Evolutionary conservation across 2,888 invertebrate genomes (phyloP).

Genomic region (Lithosia quadra): DNA sequence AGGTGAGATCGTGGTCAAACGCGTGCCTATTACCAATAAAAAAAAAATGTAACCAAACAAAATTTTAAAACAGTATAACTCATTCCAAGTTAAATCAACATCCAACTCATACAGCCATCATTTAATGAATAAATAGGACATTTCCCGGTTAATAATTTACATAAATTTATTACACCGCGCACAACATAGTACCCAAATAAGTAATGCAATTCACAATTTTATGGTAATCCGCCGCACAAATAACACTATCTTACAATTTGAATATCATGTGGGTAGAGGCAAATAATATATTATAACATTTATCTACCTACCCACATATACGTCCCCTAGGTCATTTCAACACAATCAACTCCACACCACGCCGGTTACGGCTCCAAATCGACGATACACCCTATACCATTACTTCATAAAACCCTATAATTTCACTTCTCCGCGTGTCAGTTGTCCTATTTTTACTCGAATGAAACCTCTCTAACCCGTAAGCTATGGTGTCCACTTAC

Average conservation of each 20-base stretch:
- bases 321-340: neutral
- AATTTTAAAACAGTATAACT: neutral
- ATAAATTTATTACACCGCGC: neutral
- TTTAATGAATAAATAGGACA: conserved; percentile 1
- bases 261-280: neutral
- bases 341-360: neutral
- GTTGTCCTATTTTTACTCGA: conserved; percentile 10
- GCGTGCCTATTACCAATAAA: too few species aligned
- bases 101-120: neutral
- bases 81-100: neutral
- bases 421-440: conserved; percentile 7
- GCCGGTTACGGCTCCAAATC: neutral
- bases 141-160: neutral
- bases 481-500: conserved; percentile 31
- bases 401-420: conserved; percentile 2
- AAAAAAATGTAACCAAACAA: neutral
- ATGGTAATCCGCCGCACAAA: neutral
- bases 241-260: conserved; percentile 4
- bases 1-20: too few species aligned
- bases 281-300: neutral
- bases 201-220: neutral
- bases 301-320: neutral
- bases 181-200: conserved; percentile 1
- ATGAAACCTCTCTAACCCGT: conserved; percentile 16
- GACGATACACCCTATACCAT: neutral